These are phyloP conservation scores for Penelope pileata DNA, from an alignment of 2,113 vertebrate species.

Conservation along the genomic window DNA sequence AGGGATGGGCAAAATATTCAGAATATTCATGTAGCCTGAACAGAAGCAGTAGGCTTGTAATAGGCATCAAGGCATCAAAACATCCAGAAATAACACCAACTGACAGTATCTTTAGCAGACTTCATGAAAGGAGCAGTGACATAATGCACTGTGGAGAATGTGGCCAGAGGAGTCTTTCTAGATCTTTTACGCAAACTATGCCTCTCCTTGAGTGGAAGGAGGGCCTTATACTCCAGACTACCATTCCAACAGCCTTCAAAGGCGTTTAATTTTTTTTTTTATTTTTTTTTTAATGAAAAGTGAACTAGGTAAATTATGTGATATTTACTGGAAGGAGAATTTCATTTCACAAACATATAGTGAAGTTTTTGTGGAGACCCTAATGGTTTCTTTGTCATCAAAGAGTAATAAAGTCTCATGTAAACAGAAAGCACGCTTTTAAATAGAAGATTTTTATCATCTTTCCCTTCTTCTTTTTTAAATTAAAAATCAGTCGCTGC, in stretches of 20 bases:
- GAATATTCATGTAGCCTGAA: neutral
- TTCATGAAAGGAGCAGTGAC: neutral
- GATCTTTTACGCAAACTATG: neutral
- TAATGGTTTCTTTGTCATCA: slow-evolving; percentile 18
- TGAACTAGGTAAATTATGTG: neutral
- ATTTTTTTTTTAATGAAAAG: neutral
- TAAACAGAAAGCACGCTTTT: slow-evolving; percentile 17
- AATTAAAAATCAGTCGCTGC: slow-evolving; percentile 43
- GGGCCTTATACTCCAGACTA: neutral
- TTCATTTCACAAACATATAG: slow-evolving; percentile 1
- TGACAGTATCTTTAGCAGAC: neutral
- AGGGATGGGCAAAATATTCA: neutral
- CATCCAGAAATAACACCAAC: neutral
- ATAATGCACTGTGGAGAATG: neutral
- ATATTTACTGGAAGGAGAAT: neutral
- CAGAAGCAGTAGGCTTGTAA: neutral
- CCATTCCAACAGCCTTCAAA: neutral
- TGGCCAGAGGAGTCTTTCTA: neutral
- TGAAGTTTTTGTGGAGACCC: neutral
- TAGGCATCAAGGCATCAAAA: neutral
- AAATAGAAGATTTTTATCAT: slow-evolving; percentile 52
- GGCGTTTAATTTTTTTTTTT: neutral
- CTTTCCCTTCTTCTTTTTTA: neutral
- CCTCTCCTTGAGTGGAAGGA: neutral
- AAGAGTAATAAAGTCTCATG: slow-evolving; percentile 26